Base-by-base conservation (phyloP, 1,140 invertebrate genomes). In the Ceratosolen solmsi region DNA sequence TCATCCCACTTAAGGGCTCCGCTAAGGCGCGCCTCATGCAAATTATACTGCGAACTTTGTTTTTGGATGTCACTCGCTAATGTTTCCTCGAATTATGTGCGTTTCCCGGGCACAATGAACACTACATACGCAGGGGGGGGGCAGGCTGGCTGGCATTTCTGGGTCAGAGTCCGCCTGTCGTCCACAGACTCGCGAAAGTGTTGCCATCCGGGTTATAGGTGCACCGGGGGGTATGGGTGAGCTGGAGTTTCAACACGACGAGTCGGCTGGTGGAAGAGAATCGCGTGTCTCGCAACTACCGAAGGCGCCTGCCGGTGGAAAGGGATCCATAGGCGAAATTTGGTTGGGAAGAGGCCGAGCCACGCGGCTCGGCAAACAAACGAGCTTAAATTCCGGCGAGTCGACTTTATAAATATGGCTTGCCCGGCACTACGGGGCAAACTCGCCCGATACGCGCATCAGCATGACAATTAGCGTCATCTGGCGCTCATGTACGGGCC, bases 21-120 rank as follows among this genome's bases (percentile, higher is more conserved):
- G 56, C 27, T 51, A 17, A 30, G 54, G 71, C 70, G 13, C 25
- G 58, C 5, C 17, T 30, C 70, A 79, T 83, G 76, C 82, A 79
- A 83, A 83, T 83, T 83, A 63, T 20, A 49, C 54, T 70, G 76
- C 8, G 20, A 83, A 83, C 76, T 83, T 83, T 83, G 82, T 83
- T 83, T 82, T 63, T 27, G 82, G 58, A 58, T 56, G 80, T 77
- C 65, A 38, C 20, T 58, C 54, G 41, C 70, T 82, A 82, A 82
- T 82, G 80, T 54, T 68, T 54, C 74, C 56, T 72, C 81, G 78
- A 82, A 82, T 82, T 82, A 78, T 82, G 41, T 73, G 82, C 75
- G 54, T 54, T 68, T 63, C 36, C 72, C 54, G 9, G 2, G 33
- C 13, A 2, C 54, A 11, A 1, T 30, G 17, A 56, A 33, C 11